Evolutionary conservation across 2,797 vertebrate genomes (phyloP).

Genomic region (Leptoclinus maculatus): DNA sequence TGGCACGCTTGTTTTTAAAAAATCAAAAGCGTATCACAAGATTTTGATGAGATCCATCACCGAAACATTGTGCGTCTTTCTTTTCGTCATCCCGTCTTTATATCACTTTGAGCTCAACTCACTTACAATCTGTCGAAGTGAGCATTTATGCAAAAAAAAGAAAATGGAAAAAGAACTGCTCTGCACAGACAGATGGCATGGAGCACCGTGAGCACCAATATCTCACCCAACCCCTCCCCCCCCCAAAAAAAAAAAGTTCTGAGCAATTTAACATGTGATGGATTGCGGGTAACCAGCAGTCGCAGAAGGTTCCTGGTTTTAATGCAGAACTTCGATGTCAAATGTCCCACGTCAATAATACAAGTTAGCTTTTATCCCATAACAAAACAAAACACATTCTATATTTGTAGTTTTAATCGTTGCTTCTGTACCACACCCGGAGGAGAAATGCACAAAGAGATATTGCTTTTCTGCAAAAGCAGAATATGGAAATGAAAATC

Average conservation of each 20-base stretch:
- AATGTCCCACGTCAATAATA: neutral
- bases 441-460: neutral
- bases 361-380: neutral
- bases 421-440: neutral
- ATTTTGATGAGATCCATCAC: conserved; percentile 2
- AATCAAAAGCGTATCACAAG: neutral
- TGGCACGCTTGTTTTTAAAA: neutral
- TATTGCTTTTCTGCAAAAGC: neutral
- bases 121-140: neutral
- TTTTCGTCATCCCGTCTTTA: too few species aligned
- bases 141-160: neutral
- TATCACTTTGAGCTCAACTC: neutral
- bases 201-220: neutral
- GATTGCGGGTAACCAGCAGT: neutral
- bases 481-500: conserved; percentile 6
- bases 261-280: neutral
- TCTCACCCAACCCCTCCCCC: neutral
- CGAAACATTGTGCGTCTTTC: neutral
- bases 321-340: conserved; percentile 6
- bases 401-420: conserved; percentile 13
- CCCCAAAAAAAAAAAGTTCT: neutral
- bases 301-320: neutral
- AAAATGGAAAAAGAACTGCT: neutral
- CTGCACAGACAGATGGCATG: neutral
- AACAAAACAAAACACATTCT: neutral